phyloP scores from a whole-genome alignment of 2,797 vertebrate species.

The Amniataba percoides region DNA sequence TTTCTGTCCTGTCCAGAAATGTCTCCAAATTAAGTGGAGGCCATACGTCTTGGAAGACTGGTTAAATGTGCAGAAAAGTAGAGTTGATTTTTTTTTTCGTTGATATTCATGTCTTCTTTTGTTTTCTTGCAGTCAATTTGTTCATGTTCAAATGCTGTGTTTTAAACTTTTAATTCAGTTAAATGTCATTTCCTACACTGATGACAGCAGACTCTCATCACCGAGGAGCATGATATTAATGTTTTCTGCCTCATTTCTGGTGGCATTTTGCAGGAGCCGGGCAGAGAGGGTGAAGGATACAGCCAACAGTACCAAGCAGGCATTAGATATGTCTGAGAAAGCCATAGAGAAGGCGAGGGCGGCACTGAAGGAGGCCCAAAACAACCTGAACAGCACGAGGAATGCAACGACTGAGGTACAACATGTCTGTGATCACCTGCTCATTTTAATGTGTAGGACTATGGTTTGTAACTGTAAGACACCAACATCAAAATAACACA shows the following conservation, averaged over 20 bases:
- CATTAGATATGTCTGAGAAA: slow-evolving; percentile 71
- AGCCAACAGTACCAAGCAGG: slow-evolving; percentile 72
- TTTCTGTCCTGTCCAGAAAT: neutral
- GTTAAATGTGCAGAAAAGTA: neutral
- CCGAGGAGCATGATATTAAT: neutral
- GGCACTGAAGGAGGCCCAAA: slow-evolving; percentile 72
- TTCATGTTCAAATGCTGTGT: neutral
- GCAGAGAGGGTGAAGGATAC: slow-evolving; percentile 80
- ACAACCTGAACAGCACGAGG: slow-evolving; percentile 79
- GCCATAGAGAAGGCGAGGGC: slow-evolving; percentile 76
- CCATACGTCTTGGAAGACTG: neutral
- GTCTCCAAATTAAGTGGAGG: neutral
- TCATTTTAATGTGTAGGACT: neutral
- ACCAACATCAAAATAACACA: neutral
- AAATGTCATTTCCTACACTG: neutral
- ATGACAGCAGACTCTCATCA: neutral
- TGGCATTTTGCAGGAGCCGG: slow-evolving; percentile 69
- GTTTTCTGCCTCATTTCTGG: neutral
- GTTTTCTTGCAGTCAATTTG: neutral
- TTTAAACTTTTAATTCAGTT: neutral
- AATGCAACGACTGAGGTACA: slow-evolving; percentile 75
- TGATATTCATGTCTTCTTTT: neutral
- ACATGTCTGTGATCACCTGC: neutral
- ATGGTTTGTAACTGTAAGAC: neutral
- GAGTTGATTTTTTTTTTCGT: neutral